A percentile compares a stretch with the other conserved stretches of the same genome.
Evolutionary conservation across 2,113 vertebrate genomes (phyloP).

Genomic region (Laticauda colubrina): DNA sequence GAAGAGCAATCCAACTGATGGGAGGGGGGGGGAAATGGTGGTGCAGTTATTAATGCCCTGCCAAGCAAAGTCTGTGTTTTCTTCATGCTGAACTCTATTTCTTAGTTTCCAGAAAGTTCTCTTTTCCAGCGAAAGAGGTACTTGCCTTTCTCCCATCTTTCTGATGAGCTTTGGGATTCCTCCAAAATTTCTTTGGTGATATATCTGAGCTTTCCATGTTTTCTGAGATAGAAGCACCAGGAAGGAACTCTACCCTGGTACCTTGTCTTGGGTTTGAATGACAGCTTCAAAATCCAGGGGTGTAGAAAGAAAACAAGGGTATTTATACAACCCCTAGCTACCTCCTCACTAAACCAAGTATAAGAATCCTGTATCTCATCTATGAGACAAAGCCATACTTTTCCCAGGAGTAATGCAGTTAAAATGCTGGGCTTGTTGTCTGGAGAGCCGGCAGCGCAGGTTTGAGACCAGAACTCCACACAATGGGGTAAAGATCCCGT

Average conservation of each 20-base stretch:
- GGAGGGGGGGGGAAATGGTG: neutral
- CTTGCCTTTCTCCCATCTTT: neutral
- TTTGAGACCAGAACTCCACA: neutral
- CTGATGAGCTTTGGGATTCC: neutral
- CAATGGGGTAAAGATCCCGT: neutral
- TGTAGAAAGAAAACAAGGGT: neutral
- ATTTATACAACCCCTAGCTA: neutral
- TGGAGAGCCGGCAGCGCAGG: neutral
- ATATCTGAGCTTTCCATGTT: neutral
- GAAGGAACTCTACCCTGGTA: neutral
- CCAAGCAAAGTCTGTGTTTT: neutral
- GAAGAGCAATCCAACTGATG: neutral
- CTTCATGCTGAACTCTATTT: neutral
- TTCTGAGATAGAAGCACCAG: neutral
- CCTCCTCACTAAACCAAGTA: neutral
- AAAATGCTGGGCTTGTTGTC: neutral
- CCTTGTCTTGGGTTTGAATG: neutral
- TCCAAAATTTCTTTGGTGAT: neutral
- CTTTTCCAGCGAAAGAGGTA: neutral
- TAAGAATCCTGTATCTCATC: neutral
- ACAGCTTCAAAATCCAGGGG: neutral
- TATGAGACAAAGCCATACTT: neutral
- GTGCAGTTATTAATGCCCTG: too few relatives aligned
- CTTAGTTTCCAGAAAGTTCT: neutral
- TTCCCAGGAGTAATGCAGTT: neutral